Evolutionary conservation across 2,888 invertebrate species (phyloP), one percentile per base, ranked within the genome.

Genomic region (Euplexia lucipara): DNA sequence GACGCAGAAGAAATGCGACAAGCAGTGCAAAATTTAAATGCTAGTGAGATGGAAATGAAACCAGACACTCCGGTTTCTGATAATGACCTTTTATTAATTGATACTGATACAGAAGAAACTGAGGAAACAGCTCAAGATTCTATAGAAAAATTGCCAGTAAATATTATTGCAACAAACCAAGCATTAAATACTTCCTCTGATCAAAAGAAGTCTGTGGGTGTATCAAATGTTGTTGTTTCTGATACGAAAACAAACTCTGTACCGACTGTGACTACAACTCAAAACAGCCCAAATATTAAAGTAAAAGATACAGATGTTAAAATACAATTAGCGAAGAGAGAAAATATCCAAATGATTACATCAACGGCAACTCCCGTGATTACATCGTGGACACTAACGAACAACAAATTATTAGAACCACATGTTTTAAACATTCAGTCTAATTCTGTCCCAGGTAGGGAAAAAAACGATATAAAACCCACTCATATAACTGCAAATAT

Each of bases 41-140:
- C 96, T 12, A 96, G 96, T 86, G 97, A 97, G 87, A 94, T 97
- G 90, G 97, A 97, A 84, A 95, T 97, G 58, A 98, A 98, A 90
- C 98, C 97, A 0, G 98, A 98, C 64, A 98, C 98, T 0, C 98
- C 98, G 5, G 97, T 97, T 81, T 98, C 98, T 47, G 98, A 98
- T 85, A 97, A 97, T 84, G 98, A 98, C 83, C 92, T 98, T 22
- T 97, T 98, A 89, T 97, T 98, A 89, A 98, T 98, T 65, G 98
- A 98, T 87, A 98, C 98, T 0, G 98, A 98, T 83, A 98, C 97
- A 9, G 98, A 98, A 86, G 98, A 98, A 85, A 94, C 95, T 35
- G 96, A 97, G 53, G 97, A 97, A 85, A 88, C 88, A 30, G 84
- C 95, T 84, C 90, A 95, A 92, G 91, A 95, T 83, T 82, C 90